A percentile compares a stretch with the other conserved stretches of the same genome.
Evolutionary conservation across 1,140 invertebrate genomes (phyloP).

Genomic region (Halesus radiatus): DNA sequence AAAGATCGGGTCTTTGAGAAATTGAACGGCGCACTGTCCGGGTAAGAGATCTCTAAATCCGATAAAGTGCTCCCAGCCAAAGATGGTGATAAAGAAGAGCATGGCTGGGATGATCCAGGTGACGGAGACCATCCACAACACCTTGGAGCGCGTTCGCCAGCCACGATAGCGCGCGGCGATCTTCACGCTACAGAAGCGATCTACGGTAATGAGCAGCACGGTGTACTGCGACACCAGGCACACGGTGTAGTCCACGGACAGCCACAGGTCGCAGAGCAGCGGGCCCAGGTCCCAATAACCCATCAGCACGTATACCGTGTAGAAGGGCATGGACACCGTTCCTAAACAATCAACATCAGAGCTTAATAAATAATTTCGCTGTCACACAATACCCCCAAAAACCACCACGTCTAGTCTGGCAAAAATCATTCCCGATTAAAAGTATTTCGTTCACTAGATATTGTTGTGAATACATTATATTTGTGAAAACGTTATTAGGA

Average conservation of each 20-base stretch:
- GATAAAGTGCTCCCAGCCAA: slow-evolving; percentile 98
- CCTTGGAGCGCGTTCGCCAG: slow-evolving; percentile 95
- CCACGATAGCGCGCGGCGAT: slow-evolving; percentile 97
- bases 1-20: slow-evolving; percentile 97
- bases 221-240: slow-evolving; percentile 99
- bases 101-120: slow-evolving; percentile 98
- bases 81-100: slow-evolving; percentile 98
- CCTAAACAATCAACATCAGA: slow-evolving; percentile 72
- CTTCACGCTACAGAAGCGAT: slow-evolving; percentile 99
- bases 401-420: no score
- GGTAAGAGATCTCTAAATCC: slow-evolving; percentile 90
- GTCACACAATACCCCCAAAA: no score
- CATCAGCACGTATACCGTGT: slow-evolving; percentile 95
- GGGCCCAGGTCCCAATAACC: slow-evolving; percentile 97
- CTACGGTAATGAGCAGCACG: slow-evolving; percentile 97
- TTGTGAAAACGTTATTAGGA: no score
- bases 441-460: no score
- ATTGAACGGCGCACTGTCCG: slow-evolving; percentile 96
- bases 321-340: slow-evolving; percentile 95
- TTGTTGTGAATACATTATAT: no score
- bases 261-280: slow-evolving; percentile 97
- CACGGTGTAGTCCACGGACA: slow-evolving; percentile 98
- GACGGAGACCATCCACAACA: slow-evolving; percentile 94
- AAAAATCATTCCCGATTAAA: no score
- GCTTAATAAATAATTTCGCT: no score